Evolutionary conservation across 1,140 invertebrate genomes (phyloP).

Genomic region (Cydia amplana): DNA sequence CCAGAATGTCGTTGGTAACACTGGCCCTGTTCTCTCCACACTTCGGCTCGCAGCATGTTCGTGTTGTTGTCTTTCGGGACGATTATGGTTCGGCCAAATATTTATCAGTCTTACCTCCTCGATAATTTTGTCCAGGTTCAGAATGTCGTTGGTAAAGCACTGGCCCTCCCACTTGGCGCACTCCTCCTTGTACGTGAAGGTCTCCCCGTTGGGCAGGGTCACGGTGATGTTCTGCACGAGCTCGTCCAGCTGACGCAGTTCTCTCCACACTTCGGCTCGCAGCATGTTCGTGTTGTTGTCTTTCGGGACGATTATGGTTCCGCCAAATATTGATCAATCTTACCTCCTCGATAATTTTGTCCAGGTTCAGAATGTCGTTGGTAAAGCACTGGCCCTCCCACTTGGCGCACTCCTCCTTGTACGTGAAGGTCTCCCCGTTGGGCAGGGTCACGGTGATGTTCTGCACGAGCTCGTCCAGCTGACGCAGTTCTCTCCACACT

Average conservation of each 20-base stretch:
- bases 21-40: too few relatives aligned
- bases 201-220: constrained; percentile 80
- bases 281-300: too few relatives aligned
- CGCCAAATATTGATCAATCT: constrained; percentile 30
- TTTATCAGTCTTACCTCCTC: constrained; percentile 81
- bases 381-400: constrained; percentile 82
- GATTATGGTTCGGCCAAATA: too few relatives aligned
- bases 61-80: too few relatives aligned
- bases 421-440: constrained; percentile 82
- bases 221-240: constrained; percentile 89
- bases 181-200: constrained; percentile 87
- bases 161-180: constrained; percentile 89
- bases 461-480: constrained; percentile 88
- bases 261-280: too few relatives aligned
- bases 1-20: constrained; percentile 93
- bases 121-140: constrained; percentile 90
- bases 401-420: constrained; percentile 90
- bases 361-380: constrained; percentile 92
- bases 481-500: constrained; percentile 88
- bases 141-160: constrained; percentile 92
- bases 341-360: constrained; percentile 90
- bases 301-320: too few relatives aligned
- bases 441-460: constrained; percentile 86
- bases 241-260: constrained; percentile 87
- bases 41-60: too few relatives aligned